Evolutionary conservation across 2,888 invertebrate species (phyloP).

Genomic region (Rhagium mordax): DNA sequence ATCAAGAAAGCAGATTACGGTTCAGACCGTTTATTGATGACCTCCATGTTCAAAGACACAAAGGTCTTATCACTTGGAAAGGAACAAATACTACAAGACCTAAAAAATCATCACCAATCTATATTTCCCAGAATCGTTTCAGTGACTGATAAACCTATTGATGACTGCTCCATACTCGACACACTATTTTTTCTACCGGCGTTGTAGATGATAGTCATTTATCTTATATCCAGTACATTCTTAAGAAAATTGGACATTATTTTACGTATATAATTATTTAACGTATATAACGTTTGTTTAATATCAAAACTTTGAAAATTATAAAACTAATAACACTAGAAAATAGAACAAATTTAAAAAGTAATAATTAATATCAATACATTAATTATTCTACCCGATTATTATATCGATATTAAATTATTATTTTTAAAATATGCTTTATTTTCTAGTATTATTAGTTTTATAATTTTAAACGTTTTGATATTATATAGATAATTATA

Average conservation of each 20-base stretch:
- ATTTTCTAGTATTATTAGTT: no score
- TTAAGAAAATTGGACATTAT: slow-evolving; percentile 37
- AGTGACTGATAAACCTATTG: slow-evolving; percentile 69
- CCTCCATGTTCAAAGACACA: slow-evolving; percentile 69
- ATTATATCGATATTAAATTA: no score
- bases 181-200: slow-evolving; percentile 41
- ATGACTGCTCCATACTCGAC: slow-evolving; percentile 65
- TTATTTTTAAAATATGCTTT: no score
- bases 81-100: slow-evolving; percentile 66
- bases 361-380: no score
- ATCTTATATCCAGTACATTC: slow-evolving; percentile 46
- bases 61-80: slow-evolving; percentile 69
- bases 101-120: slow-evolving; percentile 68
- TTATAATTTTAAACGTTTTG: no score
- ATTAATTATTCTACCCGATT: no score
- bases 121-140: slow-evolving; percentile 64
- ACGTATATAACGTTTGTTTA: no score
- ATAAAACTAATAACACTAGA: no score
- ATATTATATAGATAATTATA: no score
- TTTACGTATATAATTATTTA: background rate
- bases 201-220: slow-evolving; percentile 43
- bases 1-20: slow-evolving; percentile 68
- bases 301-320: no score
- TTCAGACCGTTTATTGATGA: slow-evolving; percentile 69
- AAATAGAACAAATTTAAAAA: no score